Percentiles rank a stretch among this genome's conserved stretches.
Evolutionary conservation across 1,140 invertebrate species (phyloP).

Genomic region (Drosophila teissieri): DNA sequence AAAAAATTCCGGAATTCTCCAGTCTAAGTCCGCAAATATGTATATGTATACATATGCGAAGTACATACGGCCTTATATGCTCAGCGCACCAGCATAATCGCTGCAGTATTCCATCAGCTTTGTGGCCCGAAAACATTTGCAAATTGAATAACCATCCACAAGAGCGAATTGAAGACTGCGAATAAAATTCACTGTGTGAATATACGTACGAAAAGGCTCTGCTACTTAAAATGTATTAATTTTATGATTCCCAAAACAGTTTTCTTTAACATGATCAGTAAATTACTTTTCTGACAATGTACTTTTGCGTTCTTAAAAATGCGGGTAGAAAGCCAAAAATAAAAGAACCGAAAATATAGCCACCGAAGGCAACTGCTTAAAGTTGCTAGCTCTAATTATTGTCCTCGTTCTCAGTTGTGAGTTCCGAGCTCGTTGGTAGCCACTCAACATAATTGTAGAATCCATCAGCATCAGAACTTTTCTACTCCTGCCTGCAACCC

Average conservation of each 20-base stretch:
- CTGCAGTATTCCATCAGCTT: conserved; percentile 66
- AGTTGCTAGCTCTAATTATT: conserved; percentile 24
- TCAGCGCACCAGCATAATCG: conserved; percentile 41
- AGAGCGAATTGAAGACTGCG: conserved; percentile 1
- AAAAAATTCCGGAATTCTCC: conserved; percentile 17
- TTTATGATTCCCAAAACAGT: too few species aligned
- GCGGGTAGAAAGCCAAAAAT: not conserved
- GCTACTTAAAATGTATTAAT: too few species aligned
- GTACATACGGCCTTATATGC: conserved; percentile 10
- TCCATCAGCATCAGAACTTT: conserved; percentile 51
- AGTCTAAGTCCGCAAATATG: conserved; percentile 15
- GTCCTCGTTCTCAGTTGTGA: conserved; percentile 24
- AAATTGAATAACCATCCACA: conserved; percentile 61
- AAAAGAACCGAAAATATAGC: not conserved
- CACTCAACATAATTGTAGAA: conserved; percentile 53
- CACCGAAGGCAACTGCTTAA: not conserved
- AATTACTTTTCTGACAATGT: not conserved
- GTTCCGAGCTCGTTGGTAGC: conserved; percentile 32
- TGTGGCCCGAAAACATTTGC: conserved; percentile 39
- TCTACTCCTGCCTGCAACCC: conserved; percentile 15
- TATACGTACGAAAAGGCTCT: too few species aligned
- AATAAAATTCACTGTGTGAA: not conserved
- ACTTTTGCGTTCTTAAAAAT: not conserved
- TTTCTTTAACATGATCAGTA: too few species aligned
- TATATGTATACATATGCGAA: not conserved